phyloP scores from a whole-genome alignment of 2,888 invertebrate genomes.

The Chrysina gloriosa region DNA sequence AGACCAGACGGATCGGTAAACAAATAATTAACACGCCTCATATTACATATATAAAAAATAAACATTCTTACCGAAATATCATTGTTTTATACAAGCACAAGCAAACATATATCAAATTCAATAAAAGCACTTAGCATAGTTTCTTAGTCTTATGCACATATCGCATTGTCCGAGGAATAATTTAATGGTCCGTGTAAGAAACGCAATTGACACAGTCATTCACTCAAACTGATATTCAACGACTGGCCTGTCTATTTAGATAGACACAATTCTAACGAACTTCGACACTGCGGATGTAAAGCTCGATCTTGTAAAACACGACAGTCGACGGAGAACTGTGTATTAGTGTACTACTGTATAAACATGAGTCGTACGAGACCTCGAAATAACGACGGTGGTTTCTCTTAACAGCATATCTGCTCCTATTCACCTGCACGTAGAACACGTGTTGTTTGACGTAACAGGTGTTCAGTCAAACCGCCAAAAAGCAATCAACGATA shows the following conservation, averaged over 20 bases:
- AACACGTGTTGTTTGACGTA: conserved; percentile 20
- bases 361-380: background rate
- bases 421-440: conserved; percentile 20
- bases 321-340: background rate
- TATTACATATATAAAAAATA: background rate
- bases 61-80: conserved; percentile 21
- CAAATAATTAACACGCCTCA: background rate
- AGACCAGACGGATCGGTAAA: background rate
- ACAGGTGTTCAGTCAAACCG: conserved; percentile 18
- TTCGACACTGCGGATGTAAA: background rate
- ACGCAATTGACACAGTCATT: conserved; percentile 4
- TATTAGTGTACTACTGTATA: background rate
- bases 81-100: background rate
- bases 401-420: conserved; percentile 13
- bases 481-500: background rate
- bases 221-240: conserved; percentile 5
- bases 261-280: conserved; percentile 9
- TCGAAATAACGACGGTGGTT: background rate
- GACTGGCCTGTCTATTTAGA: background rate
- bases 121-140: background rate
- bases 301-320: conserved; percentile 3
- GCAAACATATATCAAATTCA: background rate
- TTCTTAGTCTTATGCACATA: conserved; percentile 1
- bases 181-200: background rate
- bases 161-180: background rate